Conservation (phyloP, 2,888 invertebrate species). For the Rotaria socialis region DNA sequence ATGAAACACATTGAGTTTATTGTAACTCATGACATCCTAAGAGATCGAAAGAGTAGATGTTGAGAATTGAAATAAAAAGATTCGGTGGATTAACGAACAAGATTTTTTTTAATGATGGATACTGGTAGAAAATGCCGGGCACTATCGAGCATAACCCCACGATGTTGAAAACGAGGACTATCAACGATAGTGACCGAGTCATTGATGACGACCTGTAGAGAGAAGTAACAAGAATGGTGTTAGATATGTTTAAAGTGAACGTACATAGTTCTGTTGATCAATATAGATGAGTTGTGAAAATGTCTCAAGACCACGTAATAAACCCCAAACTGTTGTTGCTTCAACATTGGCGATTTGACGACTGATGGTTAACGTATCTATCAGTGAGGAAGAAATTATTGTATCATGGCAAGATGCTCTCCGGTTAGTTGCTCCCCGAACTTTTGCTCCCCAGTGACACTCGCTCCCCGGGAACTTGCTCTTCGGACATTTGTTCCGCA, state of each 20-base stretch:
- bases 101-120: conserved; percentile 43
- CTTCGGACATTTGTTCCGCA: too few species aligned
- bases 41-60: not conserved
- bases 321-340: conserved; percentile 68
- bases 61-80: too few species aligned
- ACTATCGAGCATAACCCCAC: conserved; percentile 43
- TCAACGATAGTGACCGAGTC: conserved; percentile 39
- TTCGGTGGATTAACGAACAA: not conserved
- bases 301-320: conserved; percentile 74
- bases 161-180: conserved; percentile 41
- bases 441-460: too few species aligned
- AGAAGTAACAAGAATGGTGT: not conserved
- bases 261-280: conserved; percentile 3
- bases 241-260: not conserved
- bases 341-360: not conserved
- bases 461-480: too few species aligned
- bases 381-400: too few species aligned
- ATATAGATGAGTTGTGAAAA: conserved; percentile 71
- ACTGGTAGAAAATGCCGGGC: conserved; percentile 44
- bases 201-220: conserved; percentile 36
- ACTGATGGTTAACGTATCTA: conserved; percentile 39
- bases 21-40: conserved; percentile 47
- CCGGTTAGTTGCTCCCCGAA: too few species aligned
- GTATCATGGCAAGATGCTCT: too few species aligned
- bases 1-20: conserved; percentile 55